Evolutionary conservation across 2,113 vertebrate genomes (phyloP), one percentile per base, ranked within the genome.

Genomic region (Abramis brama): DNA sequence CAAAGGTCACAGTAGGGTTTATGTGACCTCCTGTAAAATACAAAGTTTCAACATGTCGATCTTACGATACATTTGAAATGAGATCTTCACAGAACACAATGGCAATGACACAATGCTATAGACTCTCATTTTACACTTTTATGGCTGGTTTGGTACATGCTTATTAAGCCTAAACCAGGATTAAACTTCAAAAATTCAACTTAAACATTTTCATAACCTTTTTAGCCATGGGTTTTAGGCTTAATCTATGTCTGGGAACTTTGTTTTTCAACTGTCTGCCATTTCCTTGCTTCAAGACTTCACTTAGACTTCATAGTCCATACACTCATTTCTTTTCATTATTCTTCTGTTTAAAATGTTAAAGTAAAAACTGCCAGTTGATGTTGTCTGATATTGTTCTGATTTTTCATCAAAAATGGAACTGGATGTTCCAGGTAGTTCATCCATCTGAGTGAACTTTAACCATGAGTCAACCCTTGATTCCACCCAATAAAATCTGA

Each of bases 1-100:
- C 95, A 86, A 97, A 97, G 33, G 97, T 97, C 89, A 97, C 96
- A 0, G 96, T 95, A 1, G 96, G 97, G 83, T 97, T 98, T 91
- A 97, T 88, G 74, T 98, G 97, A 60, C 95, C 96, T 78, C 96
- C 96, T 98, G 82, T 2, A 88, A 62, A 66, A 85, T 36, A 79
- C 36, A 74, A 43, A n/a, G 11, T 79, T 52, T 64, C 8, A 39
- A 21, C 8, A 39, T 4, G 52, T 60, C n/a, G 33, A 59, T 75
- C 12, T 73, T 43, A 55, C 33, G 17, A 30, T 33, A 12, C 17
- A 27, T 79, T 30, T 60, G 4, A 78, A 55, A 78, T 21, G 25
- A 47, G 43, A 21, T 66, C 30, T 21, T 52, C 0, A 36, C 9
- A 36, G 47, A 60, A 50, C 17, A 62, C 13, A 64, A 70, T 59